These are phyloP conservation scores for Melanocharis versteri DNA, from an alignment of 2,113 vertebrate genomes.

Conservation along the genomic window DNA sequence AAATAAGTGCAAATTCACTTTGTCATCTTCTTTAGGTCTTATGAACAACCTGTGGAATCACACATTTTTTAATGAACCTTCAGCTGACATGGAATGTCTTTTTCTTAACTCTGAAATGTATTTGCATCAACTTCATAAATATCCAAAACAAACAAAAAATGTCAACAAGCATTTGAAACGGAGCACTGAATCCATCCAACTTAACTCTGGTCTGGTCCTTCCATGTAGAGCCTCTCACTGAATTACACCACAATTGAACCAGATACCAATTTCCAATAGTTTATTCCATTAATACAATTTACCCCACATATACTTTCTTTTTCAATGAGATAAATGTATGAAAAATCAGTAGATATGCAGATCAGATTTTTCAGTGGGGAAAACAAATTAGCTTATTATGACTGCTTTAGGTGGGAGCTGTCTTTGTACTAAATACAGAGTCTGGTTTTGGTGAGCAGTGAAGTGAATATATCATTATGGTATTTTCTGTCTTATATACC, in stretches of 20 bases:
- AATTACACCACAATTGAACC: not conserved
- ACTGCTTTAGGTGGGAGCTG: not conserved
- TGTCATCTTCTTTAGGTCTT: not conserved
- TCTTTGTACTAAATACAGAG: not conserved
- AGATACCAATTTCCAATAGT: not conserved
- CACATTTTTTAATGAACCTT: not conserved
- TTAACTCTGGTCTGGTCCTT: not conserved
- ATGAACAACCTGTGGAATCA: not conserved
- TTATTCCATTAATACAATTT: not conserved
- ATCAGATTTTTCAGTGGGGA: not conserved
- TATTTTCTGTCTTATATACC: not conserved
- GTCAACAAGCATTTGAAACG: not conserved
- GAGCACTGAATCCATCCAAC: not conserved
- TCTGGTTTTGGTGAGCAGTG: not conserved
- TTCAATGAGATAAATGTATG: not conserved
- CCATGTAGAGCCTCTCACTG: not conserved
- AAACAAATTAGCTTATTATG: not conserved
- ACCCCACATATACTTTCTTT: not conserved
- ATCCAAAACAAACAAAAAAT: not conserved
- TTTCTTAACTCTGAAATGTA: not conserved
- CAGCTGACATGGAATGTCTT: not conserved
- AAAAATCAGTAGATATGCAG: not conserved
- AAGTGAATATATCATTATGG: not conserved
- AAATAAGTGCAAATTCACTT: not conserved
- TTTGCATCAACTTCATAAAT: not conserved